Conservation (phyloP, 2,888 invertebrate species). For the Cantharis flavilabris region DNA sequence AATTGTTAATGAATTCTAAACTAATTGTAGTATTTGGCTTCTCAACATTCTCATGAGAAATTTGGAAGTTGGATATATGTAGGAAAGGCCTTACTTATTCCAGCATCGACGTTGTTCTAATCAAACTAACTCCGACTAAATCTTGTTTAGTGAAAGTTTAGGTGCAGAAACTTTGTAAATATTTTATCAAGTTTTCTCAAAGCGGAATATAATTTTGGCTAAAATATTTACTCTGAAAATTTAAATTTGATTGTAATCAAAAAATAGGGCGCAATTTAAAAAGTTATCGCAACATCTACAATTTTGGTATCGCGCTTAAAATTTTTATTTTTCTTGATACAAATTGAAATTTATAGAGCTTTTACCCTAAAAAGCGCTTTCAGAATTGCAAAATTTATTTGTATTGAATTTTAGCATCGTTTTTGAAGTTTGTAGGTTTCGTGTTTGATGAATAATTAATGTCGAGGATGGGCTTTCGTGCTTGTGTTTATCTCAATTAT, state of each 20-base stretch:
- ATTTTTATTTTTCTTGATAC: background rate
- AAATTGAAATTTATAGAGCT: background rate
- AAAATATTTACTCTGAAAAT: background rate
- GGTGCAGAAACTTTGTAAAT: background rate
- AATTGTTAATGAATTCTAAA: background rate
- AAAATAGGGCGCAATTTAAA: background rate
- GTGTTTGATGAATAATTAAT: background rate
- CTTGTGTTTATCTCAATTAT: background rate
- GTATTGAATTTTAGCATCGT: background rate
- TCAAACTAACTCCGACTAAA: background rate
- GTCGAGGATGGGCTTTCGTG: background rate
- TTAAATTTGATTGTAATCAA: background rate
- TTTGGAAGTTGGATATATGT: background rate
- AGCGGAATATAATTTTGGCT: background rate
- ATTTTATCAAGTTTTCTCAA: background rate
- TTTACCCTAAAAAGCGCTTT: background rate
- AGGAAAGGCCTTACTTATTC: background rate
- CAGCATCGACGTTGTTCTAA: background rate
- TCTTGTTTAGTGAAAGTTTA: background rate
- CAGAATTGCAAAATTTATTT: background rate
- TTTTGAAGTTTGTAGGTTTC: background rate
- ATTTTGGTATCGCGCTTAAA: background rate
- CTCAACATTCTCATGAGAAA: background rate
- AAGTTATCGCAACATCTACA: background rate
- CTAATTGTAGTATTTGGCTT: background rate